A percentile compares a stretch with the other conserved stretches of the same genome.
Evolutionary conservation across 2,113 vertebrate genomes (phyloP).

Genomic region (Ailuropoda melanoleuca): DNA sequence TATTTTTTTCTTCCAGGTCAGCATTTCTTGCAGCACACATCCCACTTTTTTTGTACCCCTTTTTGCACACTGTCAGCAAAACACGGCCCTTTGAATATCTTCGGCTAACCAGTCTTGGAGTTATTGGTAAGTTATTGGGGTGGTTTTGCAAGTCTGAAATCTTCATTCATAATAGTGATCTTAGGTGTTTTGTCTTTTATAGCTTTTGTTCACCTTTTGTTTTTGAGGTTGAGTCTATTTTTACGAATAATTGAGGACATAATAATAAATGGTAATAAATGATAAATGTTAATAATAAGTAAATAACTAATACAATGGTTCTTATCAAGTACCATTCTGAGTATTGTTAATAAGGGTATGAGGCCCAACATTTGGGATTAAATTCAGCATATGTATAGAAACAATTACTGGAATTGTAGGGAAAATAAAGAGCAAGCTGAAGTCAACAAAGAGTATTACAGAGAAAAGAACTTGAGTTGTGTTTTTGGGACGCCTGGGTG

Average conservation of each 20-base stretch:
- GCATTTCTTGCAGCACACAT: constrained; percentile 98
- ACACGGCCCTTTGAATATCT: constrained; percentile 97
- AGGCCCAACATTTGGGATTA: constrained; percentile 17
- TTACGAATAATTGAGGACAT: not conserved
- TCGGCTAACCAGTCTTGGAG: constrained; percentile 96
- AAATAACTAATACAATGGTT: not conserved
- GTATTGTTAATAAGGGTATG: not conserved
- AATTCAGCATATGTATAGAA: constrained; percentile 11
- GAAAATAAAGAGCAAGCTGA: not conserved
- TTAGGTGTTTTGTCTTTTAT: not conserved
- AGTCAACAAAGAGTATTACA: not conserved
- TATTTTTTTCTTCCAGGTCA: constrained; percentile 86
- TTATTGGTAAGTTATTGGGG: constrained; percentile 90
- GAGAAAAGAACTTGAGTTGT: not conserved
- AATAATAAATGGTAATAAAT: not conserved
- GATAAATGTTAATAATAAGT: not conserved
- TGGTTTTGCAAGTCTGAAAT: constrained; percentile 24
- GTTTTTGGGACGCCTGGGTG: not conserved
- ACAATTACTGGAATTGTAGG: not conserved
- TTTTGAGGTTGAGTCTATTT: constrained; percentile 21
- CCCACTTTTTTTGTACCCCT: constrained; percentile 97
- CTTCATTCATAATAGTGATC: constrained; percentile 18
- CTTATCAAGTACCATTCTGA: not conserved
- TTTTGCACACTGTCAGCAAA: constrained; percentile 99
- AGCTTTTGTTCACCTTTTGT: constrained; percentile 36